Evolutionary conservation across 2,888 invertebrate genomes (phyloP).

Genomic region (Tuta absoluta): DNA sequence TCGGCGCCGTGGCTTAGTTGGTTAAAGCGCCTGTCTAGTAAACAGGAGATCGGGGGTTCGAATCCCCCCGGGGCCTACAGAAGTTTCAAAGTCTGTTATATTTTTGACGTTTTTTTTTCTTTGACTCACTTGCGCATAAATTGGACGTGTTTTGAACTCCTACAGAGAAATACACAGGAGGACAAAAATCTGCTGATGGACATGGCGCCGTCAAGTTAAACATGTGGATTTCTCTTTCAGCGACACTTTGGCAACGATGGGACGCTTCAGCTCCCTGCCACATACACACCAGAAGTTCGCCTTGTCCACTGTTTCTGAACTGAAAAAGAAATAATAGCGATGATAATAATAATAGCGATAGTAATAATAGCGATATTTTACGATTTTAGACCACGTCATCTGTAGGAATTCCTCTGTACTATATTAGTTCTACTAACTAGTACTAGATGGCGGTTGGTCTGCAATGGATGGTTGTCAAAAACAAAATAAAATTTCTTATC

Average conservation of each 20-base stretch:
- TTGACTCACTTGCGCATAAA: slow-evolving; percentile 81
- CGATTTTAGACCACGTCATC: neutral
- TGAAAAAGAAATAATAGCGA: slow-evolving; percentile 37
- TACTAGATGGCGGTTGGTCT: slow-evolving; percentile 20
- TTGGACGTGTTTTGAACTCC: slow-evolving; percentile 73
- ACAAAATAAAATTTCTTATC: too few relatives aligned
- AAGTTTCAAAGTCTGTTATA: neutral
- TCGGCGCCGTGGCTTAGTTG: slow-evolving; percentile 81
- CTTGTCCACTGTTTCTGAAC: slow-evolving; percentile 80
- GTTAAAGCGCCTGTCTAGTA: slow-evolving; percentile 82
- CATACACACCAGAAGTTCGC: slow-evolving; percentile 81
- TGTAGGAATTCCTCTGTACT: neutral
- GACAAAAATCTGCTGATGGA: slow-evolving; percentile 73
- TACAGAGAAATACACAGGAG: slow-evolving; percentile 75
- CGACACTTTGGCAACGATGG: slow-evolving; percentile 73
- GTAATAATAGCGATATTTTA: neutral
- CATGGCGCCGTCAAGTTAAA: slow-evolving; percentile 78
- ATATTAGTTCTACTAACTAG: neutral
- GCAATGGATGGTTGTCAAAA: neutral
- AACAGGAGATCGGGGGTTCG: slow-evolving; percentile 82
- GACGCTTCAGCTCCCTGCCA: slow-evolving; percentile 72
- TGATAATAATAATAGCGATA: neutral
- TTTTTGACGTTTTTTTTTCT: slow-evolving; percentile 29
- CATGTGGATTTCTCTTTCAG: slow-evolving; percentile 62
- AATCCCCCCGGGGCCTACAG: slow-evolving; percentile 79